These are phyloP conservation scores for Alligator mississippiensis DNA, from an alignment of 2,113 vertebrate genomes.

Conservation along the genomic window DNA sequence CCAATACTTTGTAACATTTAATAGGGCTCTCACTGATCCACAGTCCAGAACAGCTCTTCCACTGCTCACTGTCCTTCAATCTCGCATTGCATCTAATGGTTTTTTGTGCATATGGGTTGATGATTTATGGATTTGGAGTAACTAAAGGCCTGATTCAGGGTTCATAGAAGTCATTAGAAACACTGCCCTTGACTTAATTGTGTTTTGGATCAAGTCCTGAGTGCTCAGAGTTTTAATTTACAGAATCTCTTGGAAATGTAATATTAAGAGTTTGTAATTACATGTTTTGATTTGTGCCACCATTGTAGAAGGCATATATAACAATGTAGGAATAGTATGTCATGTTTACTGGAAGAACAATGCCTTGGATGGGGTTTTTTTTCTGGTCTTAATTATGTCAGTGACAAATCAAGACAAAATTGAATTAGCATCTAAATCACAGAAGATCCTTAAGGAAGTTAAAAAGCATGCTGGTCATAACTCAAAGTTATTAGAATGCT, in stretches of 20 bases:
- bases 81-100: fast-evolving
- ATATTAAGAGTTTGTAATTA: fast-evolving
- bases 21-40: neutral
- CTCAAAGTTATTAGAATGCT: too few species aligned
- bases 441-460: too few species aligned
- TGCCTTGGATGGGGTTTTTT: too few species aligned
- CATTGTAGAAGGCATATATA: neutral
- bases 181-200: fast-evolving
- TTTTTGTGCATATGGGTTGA: neutral
- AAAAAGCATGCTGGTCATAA: too few species aligned
- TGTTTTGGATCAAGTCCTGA: fast-evolving
- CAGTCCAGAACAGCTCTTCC: neutral
- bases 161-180: neutral
- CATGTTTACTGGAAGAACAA: neutral
- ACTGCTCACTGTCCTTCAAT: neutral
- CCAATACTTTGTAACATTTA: too few species aligned
- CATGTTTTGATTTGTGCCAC: neutral
- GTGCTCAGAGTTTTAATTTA: neutral
- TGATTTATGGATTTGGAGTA: neutral
- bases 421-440: too few species aligned
- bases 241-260: neutral
- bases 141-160: neutral
- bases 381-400: neutral
- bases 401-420: too few species aligned
- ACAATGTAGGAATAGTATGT: neutral